phyloP scores from a whole-genome alignment of 2,113 vertebrate genomes.

The Daphoenositta chrysoptera region DNA sequence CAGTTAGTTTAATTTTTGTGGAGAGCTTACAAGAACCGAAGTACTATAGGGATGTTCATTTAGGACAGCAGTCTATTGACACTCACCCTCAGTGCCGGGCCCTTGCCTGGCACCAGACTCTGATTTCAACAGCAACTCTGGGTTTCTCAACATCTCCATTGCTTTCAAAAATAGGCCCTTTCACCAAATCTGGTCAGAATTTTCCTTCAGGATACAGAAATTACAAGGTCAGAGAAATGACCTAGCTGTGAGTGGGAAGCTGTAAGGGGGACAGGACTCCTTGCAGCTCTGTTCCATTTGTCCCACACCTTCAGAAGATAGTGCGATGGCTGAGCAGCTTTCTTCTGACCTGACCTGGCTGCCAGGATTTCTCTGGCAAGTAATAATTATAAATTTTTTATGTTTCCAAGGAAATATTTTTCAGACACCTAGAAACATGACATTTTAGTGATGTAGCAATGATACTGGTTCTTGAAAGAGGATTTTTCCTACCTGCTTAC shows the following conservation, averaged over 20 bases:
- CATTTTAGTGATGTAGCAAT: background rate
- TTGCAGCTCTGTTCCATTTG: background rate
- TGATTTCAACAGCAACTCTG: background rate
- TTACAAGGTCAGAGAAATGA: background rate
- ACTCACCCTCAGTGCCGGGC: rapidly evolving
- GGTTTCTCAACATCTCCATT: background rate
- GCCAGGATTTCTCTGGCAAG: background rate
- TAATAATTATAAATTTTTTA: background rate
- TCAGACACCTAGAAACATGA: background rate
- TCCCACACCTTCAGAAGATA: background rate
- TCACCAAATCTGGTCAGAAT: background rate
- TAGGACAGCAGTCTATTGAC: background rate
- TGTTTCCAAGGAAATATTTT: background rate
- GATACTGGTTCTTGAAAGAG: background rate
- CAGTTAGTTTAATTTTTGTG: background rate
- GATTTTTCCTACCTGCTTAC: background rate
- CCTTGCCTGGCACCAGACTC: rapidly evolving
- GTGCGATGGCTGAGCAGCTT: background rate
- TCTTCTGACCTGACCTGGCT: background rate
- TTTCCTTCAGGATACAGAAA: background rate
- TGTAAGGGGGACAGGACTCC: background rate
- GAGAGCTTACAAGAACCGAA: background rate
- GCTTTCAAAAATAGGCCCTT: background rate
- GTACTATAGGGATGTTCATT: background rate
- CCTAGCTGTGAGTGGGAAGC: background rate